Evolutionary conservation across 2,113 vertebrate species (phyloP).

Genomic region (Geothlypis trichas): DNA sequence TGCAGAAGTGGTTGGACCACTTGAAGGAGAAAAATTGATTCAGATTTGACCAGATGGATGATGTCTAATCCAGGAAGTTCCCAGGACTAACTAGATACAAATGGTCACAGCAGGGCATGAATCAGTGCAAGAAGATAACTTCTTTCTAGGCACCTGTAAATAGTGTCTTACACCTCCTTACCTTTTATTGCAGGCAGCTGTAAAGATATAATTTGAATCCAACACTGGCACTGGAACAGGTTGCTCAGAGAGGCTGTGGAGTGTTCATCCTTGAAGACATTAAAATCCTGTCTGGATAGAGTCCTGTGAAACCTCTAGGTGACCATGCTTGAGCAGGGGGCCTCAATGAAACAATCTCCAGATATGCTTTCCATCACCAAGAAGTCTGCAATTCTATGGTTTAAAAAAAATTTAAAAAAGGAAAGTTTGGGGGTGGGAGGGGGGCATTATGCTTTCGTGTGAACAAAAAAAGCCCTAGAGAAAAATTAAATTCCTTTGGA

Average conservation of each 20-base stretch:
- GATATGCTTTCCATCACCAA: not conserved
- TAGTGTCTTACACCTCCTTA: not conserved
- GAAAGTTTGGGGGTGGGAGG: rapidly evolving
- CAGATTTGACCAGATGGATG: not conserved
- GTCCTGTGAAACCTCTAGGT: not conserved
- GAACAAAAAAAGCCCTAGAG: not conserved
- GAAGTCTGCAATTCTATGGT: not conserved
- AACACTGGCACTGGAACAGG: not conserved
- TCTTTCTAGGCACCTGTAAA: not conserved
- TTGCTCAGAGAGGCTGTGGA: not conserved
- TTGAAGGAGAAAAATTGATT: not conserved
- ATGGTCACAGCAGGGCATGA: not conserved
- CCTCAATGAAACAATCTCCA: not conserved
- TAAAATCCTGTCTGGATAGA: not conserved
- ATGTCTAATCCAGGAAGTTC: not conserved
- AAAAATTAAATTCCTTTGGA: not conserved
- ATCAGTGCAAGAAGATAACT: not conserved
- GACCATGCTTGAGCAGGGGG: not conserved
- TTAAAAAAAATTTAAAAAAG: not conserved
- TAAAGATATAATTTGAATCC: not conserved
- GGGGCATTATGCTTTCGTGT: not conserved
- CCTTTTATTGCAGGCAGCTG: not conserved
- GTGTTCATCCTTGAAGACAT: not conserved
- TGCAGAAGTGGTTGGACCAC: not conserved
- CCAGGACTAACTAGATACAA: not conserved